Conservation (phyloP, 1,140 invertebrate genomes). For the Bombus waltoni region DNA sequence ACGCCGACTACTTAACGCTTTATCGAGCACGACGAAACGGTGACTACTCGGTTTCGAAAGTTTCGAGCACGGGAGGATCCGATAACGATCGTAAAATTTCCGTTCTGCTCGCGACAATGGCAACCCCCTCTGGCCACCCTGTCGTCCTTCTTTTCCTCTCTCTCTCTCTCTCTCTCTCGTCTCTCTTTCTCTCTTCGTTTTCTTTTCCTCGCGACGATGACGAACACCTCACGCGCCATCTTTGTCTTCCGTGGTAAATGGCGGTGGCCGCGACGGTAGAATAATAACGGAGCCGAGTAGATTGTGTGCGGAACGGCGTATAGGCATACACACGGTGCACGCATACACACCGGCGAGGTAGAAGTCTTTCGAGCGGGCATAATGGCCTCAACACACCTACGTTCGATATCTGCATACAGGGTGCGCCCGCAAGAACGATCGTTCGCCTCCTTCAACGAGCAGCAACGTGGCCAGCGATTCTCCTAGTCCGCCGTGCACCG, state of each 20-base stretch:
- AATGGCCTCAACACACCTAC: conserved; percentile 59
- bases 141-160: not conserved
- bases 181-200: not conserved
- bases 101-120: conserved; percentile 64
- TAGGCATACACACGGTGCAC: conserved; percentile 2
- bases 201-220: not conserved
- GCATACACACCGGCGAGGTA: conserved; percentile 9
- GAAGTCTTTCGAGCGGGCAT: conserved; percentile 60
- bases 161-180: not conserved
- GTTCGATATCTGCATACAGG: conserved; percentile 62
- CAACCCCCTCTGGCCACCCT: conserved; percentile 18
- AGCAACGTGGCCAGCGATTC: conserved; percentile 57
- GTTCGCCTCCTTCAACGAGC: conserved; percentile 52
- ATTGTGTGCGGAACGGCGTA: not conserved
- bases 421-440: conserved; percentile 60
- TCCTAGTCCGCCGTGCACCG: conserved; percentile 41
- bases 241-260: conserved; percentile 1
- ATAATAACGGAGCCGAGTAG: conserved; percentile 57
- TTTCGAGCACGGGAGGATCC: conserved; percentile 46
- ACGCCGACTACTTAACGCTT: conserved; percentile 38
- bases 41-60: conserved; percentile 57
- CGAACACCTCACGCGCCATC: not conserved
- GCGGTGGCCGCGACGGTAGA: conserved; percentile 17
- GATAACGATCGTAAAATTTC: conserved; percentile 69
- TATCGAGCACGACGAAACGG: conserved; percentile 40